These are phyloP conservation scores for Struthio camelus DNA, from an alignment of 2,113 vertebrate genomes.

Conservation along the genomic window DNA sequence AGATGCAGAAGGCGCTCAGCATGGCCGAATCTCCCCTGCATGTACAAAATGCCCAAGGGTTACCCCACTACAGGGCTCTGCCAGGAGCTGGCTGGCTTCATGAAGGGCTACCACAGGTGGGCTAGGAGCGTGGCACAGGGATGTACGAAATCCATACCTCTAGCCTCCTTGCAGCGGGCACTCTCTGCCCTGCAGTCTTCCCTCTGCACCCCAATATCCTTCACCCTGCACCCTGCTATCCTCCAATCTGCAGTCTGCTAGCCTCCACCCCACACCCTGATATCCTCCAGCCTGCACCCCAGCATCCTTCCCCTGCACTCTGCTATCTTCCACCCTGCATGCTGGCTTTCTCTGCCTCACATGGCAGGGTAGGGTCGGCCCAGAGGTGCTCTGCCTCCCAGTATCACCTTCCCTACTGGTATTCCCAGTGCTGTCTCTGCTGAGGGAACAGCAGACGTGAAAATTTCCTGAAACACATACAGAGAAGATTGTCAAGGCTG, in stretches of 20 bases:
- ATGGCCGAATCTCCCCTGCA: not conserved
- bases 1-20: fast-evolving
- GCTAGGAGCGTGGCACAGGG: not conserved
- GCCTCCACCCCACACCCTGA: not conserved
- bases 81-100: not conserved
- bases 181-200: not conserved
- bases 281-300: not conserved
- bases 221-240: not conserved
- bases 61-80: not conserved
- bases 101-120: too few relatives aligned
- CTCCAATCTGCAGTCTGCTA: not conserved
- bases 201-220: not conserved
- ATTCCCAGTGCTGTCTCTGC: not conserved
- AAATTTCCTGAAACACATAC: not conserved
- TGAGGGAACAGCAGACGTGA: not conserved
- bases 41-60: not conserved
- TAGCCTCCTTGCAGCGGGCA: not conserved
- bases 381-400: too few relatives aligned
- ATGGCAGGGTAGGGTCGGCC: too few relatives aligned
- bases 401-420: too few relatives aligned
- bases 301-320: too few relatives aligned
- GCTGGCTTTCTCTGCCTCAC: too few relatives aligned
- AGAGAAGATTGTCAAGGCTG: not conserved
- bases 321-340: not conserved
- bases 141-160: not conserved